These are phyloP conservation scores for Drosophila fuyamai DNA, from an alignment of 1,140 invertebrate genomes.

Conservation along the genomic window DNA sequence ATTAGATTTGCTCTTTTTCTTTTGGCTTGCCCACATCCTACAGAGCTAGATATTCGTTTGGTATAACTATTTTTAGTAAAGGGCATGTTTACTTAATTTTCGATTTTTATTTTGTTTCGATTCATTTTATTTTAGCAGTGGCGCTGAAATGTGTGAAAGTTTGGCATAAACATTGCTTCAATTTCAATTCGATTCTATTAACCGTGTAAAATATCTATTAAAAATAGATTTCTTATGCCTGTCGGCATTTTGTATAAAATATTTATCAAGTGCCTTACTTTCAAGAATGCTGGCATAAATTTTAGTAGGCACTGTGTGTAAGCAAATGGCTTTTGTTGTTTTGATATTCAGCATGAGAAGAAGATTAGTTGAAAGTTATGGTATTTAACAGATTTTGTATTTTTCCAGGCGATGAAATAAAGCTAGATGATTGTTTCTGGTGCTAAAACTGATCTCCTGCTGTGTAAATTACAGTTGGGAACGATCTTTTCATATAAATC, in stretches of 20 bases:
- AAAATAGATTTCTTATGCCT: slow-evolving; percentile 48
- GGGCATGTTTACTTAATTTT: slow-evolving; percentile 72
- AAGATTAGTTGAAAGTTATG: slow-evolving; percentile 1
- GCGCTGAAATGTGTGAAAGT: slow-evolving; percentile 61
- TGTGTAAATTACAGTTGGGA: not conserved
- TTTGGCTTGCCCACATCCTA: slow-evolving; percentile 13
- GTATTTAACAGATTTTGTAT: not conserved
- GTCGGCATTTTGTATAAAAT: slow-evolving; percentile 28
- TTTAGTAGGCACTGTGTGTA: slow-evolving; percentile 26
- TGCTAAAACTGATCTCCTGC: not conserved
- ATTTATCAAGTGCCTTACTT: slow-evolving; percentile 25
- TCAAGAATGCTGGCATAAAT: slow-evolving; percentile 29
- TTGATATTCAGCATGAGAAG: not conserved
- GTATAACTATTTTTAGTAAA: slow-evolving; percentile 69
- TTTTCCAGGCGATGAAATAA: slow-evolving; percentile 9
- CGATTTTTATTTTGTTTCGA: slow-evolving; percentile 64
- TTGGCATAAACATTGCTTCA: slow-evolving; percentile 65
- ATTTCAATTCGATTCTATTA: slow-evolving; percentile 43
- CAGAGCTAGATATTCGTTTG: slow-evolving; percentile 16
- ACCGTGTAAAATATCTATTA: slow-evolving; percentile 56
- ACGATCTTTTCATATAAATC: too few species aligned
- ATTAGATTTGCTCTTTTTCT: slow-evolving; percentile 27
- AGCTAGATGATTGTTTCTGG: not conserved
- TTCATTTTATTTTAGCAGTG: slow-evolving; percentile 46
- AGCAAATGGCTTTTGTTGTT: slow-evolving; percentile 13